These are phyloP conservation scores for Vollenhovia emeryi DNA, from an alignment of 1,140 invertebrate species.

Conservation along the genomic window DNA sequence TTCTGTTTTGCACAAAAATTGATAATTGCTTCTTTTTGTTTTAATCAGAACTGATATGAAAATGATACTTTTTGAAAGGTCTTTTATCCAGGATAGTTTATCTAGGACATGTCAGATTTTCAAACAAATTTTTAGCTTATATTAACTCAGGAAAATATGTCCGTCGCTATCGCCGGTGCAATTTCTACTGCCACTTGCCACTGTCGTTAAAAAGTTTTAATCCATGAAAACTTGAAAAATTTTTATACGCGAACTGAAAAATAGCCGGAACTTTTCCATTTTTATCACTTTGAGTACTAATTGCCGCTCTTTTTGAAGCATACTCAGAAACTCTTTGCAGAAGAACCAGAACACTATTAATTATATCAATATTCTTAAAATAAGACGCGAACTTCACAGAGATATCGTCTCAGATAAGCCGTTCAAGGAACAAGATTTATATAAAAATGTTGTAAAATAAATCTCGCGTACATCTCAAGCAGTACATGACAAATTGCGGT, in stretches of 20 bases:
- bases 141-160: slow-evolving; percentile 1
- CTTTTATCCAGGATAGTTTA: neutral
- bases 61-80: neutral
- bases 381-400: neutral
- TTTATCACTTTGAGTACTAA: slow-evolving; percentile 2
- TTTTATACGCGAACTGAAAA: neutral
- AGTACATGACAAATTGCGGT: neutral
- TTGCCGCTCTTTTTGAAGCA: neutral
- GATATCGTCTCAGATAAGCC: neutral
- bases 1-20: neutral
- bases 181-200: neutral
- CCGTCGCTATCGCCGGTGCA: neutral
- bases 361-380: neutral
- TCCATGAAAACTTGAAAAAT: slow-evolving; percentile 15
- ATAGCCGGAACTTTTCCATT: neutral
- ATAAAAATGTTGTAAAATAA: neutral
- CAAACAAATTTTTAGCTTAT: neutral
- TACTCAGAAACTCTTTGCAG: neutral
- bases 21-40: neutral
- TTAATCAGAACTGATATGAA: neutral
- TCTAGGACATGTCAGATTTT: neutral
- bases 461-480: neutral
- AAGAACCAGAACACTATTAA: neutral
- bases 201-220: slow-evolving; percentile 21
- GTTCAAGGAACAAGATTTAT: neutral